Base-by-base conservation (phyloP, 2,888 invertebrate species). In the Germaria angustata region DNA sequence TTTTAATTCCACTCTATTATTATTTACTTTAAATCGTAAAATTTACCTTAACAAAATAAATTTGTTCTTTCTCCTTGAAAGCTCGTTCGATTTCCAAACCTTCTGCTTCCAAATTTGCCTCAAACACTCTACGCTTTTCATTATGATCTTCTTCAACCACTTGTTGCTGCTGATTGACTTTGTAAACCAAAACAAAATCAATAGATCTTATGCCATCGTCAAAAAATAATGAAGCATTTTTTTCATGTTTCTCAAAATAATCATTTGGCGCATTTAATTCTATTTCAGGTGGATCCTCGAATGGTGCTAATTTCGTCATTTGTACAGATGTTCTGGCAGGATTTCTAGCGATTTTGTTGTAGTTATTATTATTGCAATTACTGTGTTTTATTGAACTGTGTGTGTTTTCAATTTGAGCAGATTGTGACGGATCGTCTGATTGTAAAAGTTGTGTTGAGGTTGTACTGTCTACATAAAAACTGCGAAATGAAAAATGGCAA, bases 151-250 rank as follows among this genome's bases (percentile, higher is more conserved):
- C 63, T 78, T 91, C 90, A 0, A 88, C 86, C n/a, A 59, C 84
- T 0, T 90, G 92, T 44, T 88, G 91, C 2, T 93, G 92, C 59
- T 93, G 92, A 55, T 93, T 92, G 68, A 93, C 91, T 89, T 95
- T 95, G 94, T 96, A 96, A 8, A 95, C 96, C 66, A 96, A 89
- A 53, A 96, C 94, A 91, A 95, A 96, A 91, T 96, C 96, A 86
- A 96, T 94, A 3, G 95, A 94, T 24, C 95, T 93, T 7, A 92
- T 90, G 9, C 94, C 94, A 90, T 96, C 96, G 84, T 92, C 92
- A 90, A 96, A 96, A 84, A 93, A 94, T 76, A 95, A 91, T 0
- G 94, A 94, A 17, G 86, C 84, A 83, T 90, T 90, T 53, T 86
- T 78, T 79, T 87, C 85, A 20, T 85, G 83, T 77, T 77, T 73